Conservation (phyloP, 2,888 invertebrate species). For the Rhamnusium bicolor region DNA sequence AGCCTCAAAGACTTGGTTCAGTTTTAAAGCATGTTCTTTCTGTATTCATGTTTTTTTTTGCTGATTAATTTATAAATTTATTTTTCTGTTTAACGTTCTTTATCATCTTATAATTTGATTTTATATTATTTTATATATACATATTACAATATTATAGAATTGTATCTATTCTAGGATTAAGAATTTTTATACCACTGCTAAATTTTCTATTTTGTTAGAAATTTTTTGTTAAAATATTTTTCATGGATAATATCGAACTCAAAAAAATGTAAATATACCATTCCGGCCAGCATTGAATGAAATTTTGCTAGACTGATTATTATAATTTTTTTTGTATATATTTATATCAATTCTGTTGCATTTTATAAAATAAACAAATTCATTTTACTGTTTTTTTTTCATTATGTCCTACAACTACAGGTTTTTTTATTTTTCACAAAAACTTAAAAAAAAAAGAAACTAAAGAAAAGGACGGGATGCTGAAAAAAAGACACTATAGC, state of each 20-base stretch:
- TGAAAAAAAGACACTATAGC: too few species aligned
- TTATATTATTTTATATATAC: not conserved
- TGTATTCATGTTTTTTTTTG: not conserved
- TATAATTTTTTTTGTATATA: conserved; percentile 53
- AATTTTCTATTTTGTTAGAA: not conserved
- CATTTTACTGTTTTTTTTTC: conserved; percentile 9
- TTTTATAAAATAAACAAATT: conserved; percentile 48
- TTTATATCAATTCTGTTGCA: conserved; percentile 42
- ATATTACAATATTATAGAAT: conserved; percentile 10
- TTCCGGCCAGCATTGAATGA: conserved; percentile 52
- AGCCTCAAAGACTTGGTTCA: not conserved
- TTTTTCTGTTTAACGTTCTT: not conserved
- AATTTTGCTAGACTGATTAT: conserved; percentile 56
- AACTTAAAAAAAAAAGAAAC: too few species aligned
- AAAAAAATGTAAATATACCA: conserved; percentile 35
- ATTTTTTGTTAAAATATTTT: conserved; percentile 3
- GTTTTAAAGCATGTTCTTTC: not conserved
- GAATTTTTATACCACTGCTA: not conserved
- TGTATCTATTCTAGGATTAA: conserved; percentile 10
- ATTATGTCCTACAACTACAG: too few species aligned
- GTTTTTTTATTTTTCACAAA: too few species aligned
- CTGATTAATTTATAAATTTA: not conserved
- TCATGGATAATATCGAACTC: conserved; percentile 12
- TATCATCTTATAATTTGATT: conserved; percentile 6
- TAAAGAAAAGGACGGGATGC: too few species aligned